Conservation (phyloP, 2,888 invertebrate species). For the Eilema griseolum region DNA sequence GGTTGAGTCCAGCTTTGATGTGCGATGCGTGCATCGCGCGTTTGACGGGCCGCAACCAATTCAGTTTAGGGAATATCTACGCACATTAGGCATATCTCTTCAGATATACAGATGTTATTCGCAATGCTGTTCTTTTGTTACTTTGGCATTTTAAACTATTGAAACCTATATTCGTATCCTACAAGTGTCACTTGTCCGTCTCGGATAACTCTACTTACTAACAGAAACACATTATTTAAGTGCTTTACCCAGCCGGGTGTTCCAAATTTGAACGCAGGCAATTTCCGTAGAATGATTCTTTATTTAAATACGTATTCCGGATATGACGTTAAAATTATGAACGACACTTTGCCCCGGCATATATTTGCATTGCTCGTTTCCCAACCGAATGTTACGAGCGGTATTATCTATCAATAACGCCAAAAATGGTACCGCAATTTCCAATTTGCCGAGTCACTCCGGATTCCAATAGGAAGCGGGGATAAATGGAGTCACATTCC, state of each 20-base stretch:
- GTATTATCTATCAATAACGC: slow-evolving; percentile 81
- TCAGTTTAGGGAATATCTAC: slow-evolving; percentile 45
- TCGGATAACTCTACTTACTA: neutral
- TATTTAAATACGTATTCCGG: neutral
- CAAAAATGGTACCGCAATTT: slow-evolving; percentile 85
- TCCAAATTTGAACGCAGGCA: neutral
- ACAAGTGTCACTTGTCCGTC: neutral
- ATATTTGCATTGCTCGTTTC: slow-evolving; percentile 45
- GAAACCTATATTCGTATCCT: neutral
- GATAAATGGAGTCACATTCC: slow-evolving; percentile 87
- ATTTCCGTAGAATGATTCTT: neutral
- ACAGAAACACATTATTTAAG: neutral
- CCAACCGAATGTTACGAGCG: slow-evolving; percentile 67
- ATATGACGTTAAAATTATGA: slow-evolving; percentile 17
- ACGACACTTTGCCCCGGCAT: slow-evolving; percentile 25
- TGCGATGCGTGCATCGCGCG: slow-evolving; percentile 69
- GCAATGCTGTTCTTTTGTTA: neutral
- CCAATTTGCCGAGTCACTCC: slow-evolving; percentile 86
- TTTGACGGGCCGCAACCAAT: slow-evolving; percentile 58
- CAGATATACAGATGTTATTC: neutral
- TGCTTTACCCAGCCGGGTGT: neutral
- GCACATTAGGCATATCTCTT: neutral
- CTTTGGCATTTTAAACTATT: neutral
- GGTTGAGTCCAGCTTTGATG: slow-evolving; percentile 80
- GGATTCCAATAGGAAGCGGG: slow-evolving; percentile 86